Base-by-base conservation (phyloP, 2,888 invertebrate species). In the Monopis laevigella region DNA sequence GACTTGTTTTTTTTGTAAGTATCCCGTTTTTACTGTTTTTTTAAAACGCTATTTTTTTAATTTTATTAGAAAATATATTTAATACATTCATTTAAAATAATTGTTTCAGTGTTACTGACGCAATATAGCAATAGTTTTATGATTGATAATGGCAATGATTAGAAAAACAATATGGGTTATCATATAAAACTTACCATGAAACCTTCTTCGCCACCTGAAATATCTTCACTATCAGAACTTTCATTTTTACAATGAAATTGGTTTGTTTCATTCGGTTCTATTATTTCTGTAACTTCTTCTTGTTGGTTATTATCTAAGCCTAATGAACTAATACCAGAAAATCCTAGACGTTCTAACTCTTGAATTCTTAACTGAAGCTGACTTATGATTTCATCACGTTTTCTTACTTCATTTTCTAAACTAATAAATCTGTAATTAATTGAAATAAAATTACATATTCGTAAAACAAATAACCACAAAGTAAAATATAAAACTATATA, bases 351-450 rank as follows among this genome's bases (percentile, higher is more conserved):
- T 58, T 90, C 88, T 50, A 90, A 59, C 58, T 89, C 86, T 61
- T 85, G 83, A 53, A 90, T 89, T 54, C 90, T 82, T 51, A 83
- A 82, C 61, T 90, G 90, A 28, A 94, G 82, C 59, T 91, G 88
- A 40, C 83, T 84, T 53, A 94, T 94, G 45, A 93, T 87, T 56
- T 89, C 89, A 59, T 94, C 93, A 26, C 92, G 84, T 54, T 86
- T 87, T 21, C 86, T 81, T n/a, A 94, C 87, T 69, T 93, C 93
- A 46, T 88, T 84, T 66, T 93, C 91, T 62, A 94, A 75, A 48
- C 84, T 88, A 44, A 87, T 85, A 59, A 92, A 90, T 43, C 90
- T 82, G 48, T 43, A 57, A 56, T 48, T 43, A 46, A 16, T 26
- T 19, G 19, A 14, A 5, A 5, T n/a, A n/a, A n/a, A n/a, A n/a